Percentiles rank a stretch among this genome's conserved stretches.
Conservation (phyloP, 1,140 invertebrate species). For the Listronotus bonariensis region DNA sequence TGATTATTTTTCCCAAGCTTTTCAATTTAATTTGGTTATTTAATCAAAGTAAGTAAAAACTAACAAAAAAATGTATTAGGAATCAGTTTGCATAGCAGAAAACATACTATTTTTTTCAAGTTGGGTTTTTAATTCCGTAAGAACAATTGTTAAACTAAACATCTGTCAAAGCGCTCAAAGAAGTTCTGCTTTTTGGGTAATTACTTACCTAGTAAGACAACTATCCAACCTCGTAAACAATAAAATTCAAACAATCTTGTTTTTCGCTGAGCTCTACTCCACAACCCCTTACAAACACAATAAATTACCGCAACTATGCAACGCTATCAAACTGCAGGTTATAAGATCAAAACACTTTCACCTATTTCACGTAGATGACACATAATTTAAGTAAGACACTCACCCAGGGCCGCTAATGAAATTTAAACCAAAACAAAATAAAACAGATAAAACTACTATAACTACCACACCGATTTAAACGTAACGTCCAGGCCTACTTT, state of each 20-base stretch:
- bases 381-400: conserved; percentile 34
- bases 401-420: conserved; percentile 48
- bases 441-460: conserved; percentile 14
- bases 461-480: conserved; percentile 11
- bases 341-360: not conserved
- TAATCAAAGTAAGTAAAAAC: too few relatives aligned
- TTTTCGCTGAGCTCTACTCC: not conserved
- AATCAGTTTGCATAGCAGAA: too few relatives aligned
- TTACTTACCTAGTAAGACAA: too few relatives aligned
- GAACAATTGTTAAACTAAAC: too few relatives aligned
- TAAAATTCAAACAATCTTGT: not conserved
- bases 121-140: too few relatives aligned
- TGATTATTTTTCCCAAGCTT: too few relatives aligned
- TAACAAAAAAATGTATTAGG: too few relatives aligned
- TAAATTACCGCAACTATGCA: not conserved
- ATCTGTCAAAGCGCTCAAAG: too few relatives aligned
- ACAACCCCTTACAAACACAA: not conserved
- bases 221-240: too few relatives aligned
- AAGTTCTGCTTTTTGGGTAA: too few relatives aligned
- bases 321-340: not conserved
- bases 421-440: conserved; percentile 30
- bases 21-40: too few relatives aligned
- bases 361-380: not conserved
- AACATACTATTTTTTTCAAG: too few relatives aligned
- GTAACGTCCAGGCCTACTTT: conserved; percentile 46